Percentiles rank a stretch among this genome's conserved stretches.
These are phyloP conservation scores for Scaptodrosophila latifasciaeformis DNA, from an alignment of 2,888 invertebrate genomes.

Conservation along the genomic window DNA sequence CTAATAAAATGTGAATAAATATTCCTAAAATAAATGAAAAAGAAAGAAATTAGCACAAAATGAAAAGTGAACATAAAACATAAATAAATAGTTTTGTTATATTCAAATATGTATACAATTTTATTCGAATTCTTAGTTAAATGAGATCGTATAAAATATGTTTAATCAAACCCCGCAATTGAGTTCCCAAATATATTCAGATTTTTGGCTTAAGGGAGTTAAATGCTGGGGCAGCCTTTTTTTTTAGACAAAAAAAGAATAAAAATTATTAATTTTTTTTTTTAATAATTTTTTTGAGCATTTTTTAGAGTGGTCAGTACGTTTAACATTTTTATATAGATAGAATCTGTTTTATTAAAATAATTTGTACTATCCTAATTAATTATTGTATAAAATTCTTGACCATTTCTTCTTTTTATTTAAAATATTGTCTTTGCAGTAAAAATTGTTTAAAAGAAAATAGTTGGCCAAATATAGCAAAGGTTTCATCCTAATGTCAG, in stretches of 20 bases:
- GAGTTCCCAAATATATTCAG: no score
- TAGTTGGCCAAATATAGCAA: no score
- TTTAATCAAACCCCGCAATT: no score
- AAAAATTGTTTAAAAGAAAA: background rate
- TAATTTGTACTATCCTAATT: constrained; percentile 64
- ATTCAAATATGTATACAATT: constrained; percentile 21
- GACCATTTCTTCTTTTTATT: constrained; percentile 29
- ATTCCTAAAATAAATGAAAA: constrained; percentile 72
- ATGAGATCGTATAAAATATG: background rate
- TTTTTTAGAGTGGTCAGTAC: constrained; percentile 21
- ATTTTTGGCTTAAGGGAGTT: no score
- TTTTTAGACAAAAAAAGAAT: no score
- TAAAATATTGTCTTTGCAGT: constrained; percentile 5
- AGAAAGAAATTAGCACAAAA: constrained; percentile 31
- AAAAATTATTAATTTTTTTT: no score
- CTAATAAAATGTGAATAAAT: constrained; percentile 75
- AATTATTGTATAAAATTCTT: constrained; percentile 51
- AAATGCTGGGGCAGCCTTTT: no score
- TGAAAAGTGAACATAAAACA: constrained; percentile 18
- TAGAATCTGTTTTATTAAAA: background rate
- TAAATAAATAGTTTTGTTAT: constrained; percentile 24
- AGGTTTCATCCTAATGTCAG: no score
- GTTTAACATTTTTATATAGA: constrained; percentile 9
- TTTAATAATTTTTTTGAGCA: no score
- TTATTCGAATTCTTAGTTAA: no score